Evolutionary conservation across 1,140 invertebrate genomes (phyloP), one percentile per base, ranked within the genome.

Genomic region (Cydia strobilella): DNA sequence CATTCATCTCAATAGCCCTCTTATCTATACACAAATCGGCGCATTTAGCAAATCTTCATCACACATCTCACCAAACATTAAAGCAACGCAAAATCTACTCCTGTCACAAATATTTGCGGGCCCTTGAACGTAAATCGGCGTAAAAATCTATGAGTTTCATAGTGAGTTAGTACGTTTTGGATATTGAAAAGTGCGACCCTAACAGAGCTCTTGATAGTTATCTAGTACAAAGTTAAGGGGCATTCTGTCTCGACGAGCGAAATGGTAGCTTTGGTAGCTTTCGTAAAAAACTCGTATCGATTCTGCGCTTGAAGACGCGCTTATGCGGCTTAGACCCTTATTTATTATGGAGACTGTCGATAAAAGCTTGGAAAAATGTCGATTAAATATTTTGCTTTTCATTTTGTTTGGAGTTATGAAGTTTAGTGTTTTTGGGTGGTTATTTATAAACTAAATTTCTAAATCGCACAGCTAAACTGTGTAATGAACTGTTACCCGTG

Each of bases 231-330:
- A 66, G 79, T 76, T 80, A 80, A 80, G 75, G 42, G 75, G 69
- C 79, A 75, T 79, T 77, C 71, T 74, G 77, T 79, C 75, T 62
- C 69, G 76, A 75, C 73, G 75, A 73, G 72, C 54, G 20, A 77
- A 79, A 77, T 63, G 78, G 74, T 73, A 31, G 31, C 31, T 3
- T 31, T 31, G 5, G 31, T n/a, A 75, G 71, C 71, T 12, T 25
- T 51, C 39, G 73, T 63, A 80, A 82, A 72, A 82, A 82, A 80
- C 76, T 80, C 72, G 81, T 77, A 80, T 82, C 79, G 81, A 82
- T 82, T 82, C 74, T 18, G 62, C 66, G 31, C 69, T 27, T 71
- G 51, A 65, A 66, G 76, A 78, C 74, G 76, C 76, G 71, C 73
- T 69, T 31, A 27, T n/a, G n/a, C n/a, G n/a, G 75, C 74, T 39